Base-by-base conservation (phyloP, 1,140 invertebrate genomes). In the Orius insidiosus region DNA sequence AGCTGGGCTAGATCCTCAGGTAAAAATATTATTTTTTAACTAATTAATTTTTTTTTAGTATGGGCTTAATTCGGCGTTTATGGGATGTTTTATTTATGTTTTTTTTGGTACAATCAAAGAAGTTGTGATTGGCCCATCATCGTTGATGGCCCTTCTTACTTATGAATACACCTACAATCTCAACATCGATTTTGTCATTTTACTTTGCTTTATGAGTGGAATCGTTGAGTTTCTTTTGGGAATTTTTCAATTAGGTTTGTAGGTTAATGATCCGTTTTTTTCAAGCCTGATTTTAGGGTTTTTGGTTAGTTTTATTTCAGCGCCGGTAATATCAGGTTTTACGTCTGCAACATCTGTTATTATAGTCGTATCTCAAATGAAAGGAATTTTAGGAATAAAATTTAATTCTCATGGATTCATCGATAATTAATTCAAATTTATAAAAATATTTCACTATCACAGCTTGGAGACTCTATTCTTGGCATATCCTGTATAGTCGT, bases 261-360 rank as follows among this genome's bases (percentile, higher is more conserved):
- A n/a, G n/a, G n/a, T n/a, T n/a, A n/a, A n/a, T 14, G 18, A 41
- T 18, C 38, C 42, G 37, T 54, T 52, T 49, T 52, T 52, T 43
- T 53, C 55, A 58, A n/a, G n/a, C n/a, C n/a, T n/a, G n/a, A n/a
- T n/a, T n/a, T 31, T 59, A 92, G 92, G 90, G 53, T 92, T 94
- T 58, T 61, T 96, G 41, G 84, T 95, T 33, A 85, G 94, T 57
- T 83, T 93, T 57, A 95, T 97, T 48, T 93, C 89, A 0, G 68
- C 82, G 39, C 82, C 89, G 5, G 87, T 95, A 5, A 88, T 87
- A 24, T 85, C 80, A 51, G 87, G 86, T 8, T 96, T 96, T 58
- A 94, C 87, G 2, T 85, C 87, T 5, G 89, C 87, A 0, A 90
- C 87, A 4, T 85, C 90, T 0, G 67, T 95, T 11, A 92, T 90